phyloP scores from a whole-genome alignment of 2,888 invertebrate species.

The Dasypogon diadema region DNA sequence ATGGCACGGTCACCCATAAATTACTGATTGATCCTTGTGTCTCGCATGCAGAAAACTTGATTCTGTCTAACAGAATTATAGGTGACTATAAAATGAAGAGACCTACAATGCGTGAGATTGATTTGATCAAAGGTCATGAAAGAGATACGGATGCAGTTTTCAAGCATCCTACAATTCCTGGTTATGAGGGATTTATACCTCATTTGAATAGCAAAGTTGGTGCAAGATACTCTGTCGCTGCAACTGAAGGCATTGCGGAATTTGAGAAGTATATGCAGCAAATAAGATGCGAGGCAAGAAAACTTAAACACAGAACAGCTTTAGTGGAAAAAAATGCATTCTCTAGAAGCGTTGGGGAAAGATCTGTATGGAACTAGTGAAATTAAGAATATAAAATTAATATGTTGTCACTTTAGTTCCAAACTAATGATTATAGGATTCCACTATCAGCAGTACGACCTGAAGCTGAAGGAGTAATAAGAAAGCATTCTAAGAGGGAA shows the following conservation, averaged over 20 bases:
- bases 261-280: conserved; percentile 76
- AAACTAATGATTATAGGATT: conserved; percentile 77
- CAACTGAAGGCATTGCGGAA: conserved; percentile 79
- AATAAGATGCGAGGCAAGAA: conserved; percentile 70
- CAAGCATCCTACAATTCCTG: conserved; percentile 80
- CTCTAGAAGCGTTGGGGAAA: conserved; percentile 62
- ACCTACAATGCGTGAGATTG: conserved; percentile 76
- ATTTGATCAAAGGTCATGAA: conserved; percentile 75
- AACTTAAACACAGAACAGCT: conserved; percentile 61
- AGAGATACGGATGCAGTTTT: conserved; percentile 78
- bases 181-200: conserved; percentile 78
- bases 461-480: conserved; percentile 75
- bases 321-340: conserved; percentile 61
- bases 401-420: conserved; percentile 70
- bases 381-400: too few species aligned
- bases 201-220: conserved; percentile 76
- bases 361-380: conserved; percentile 60
- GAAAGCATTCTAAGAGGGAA: conserved; percentile 71
- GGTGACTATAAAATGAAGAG: conserved; percentile 70
- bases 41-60: conserved; percentile 78
- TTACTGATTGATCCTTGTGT: conserved; percentile 80
- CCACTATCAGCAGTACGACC: conserved; percentile 78
- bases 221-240: conserved; percentile 78
- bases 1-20: conserved; percentile 80
- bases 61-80: conserved; percentile 71